Percentiles rank a stretch among this genome's conserved stretches.
These are phyloP conservation scores for Schizopygopsis malacanthus DNA, from an alignment of 2,797 vertebrate species.

Conservation along the genomic window DNA sequence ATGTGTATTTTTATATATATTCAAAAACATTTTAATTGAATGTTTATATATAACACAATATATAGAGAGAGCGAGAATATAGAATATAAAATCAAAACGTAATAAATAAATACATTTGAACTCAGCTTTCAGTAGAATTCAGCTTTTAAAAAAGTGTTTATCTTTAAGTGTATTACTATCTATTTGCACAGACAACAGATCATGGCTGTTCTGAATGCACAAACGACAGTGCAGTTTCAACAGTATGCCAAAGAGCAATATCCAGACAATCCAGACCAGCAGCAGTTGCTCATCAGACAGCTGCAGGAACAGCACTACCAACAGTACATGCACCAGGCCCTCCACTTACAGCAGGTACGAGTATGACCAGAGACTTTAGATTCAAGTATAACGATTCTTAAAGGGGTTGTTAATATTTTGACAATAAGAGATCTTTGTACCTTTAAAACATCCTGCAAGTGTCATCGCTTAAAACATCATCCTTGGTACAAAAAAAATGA, in stretches of 20 bases:
- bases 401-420: not conserved
- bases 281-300: constrained; percentile 93
- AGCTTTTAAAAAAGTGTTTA: not conserved
- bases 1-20: no score
- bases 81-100: no score
- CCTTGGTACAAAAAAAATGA: not conserved
- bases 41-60: no score
- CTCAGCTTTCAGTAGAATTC: not conserved
- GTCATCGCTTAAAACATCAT: not conserved
- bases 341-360: constrained; percentile 94
- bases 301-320: constrained; percentile 98
- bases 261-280: constrained; percentile 93
- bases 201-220: constrained; percentile 95
- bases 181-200: constrained; percentile 88
- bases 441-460: not conserved
- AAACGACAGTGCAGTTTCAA: constrained; percentile 96
- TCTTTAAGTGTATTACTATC: not conserved
- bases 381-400: not conserved
- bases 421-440: not conserved
- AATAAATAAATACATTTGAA: not conserved
- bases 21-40: no score
- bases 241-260: constrained; percentile 95
- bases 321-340: constrained; percentile 96
- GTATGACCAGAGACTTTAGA: constrained; percentile 77
- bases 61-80: no score